Evolutionary conservation across 2,113 vertebrate genomes (phyloP).

Genomic region (Castor canadensis): DNA sequence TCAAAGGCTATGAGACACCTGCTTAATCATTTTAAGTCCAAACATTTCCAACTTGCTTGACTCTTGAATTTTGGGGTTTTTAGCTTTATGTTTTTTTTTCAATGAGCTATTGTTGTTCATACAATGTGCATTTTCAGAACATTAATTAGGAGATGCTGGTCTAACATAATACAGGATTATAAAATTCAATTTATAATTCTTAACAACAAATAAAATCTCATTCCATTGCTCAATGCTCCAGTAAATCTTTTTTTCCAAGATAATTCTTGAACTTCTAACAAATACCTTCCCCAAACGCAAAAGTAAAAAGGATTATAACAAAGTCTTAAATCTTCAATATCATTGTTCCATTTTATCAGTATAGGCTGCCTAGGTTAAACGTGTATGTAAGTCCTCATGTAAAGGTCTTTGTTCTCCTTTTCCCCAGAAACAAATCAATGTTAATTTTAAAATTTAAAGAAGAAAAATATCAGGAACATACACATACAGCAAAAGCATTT

Average conservation of each 20-base stretch:
- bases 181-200: neutral
- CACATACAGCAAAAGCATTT: neutral
- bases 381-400: neutral
- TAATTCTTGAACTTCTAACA: neutral
- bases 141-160: neutral
- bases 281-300: neutral
- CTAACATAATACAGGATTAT: neutral
- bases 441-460: neutral
- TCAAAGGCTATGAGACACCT: neutral
- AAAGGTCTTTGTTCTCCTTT: neutral
- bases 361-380: neutral
- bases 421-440: neutral
- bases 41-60: neutral
- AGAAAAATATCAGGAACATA: neutral
- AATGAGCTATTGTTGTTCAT: neutral
- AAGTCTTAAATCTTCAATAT: neutral
- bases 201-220: neutral
- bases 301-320: slow-evolving; percentile 2
- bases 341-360: neutral
- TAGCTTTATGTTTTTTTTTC: neutral
- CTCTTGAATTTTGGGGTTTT: neutral
- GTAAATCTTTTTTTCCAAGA: slow-evolving; percentile 26
- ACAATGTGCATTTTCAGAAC: neutral
- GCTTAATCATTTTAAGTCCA: neutral
- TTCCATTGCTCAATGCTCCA: neutral